phyloP scores from a whole-genome alignment of 2,888 invertebrate species.

The Atrina japonica region DNA sequence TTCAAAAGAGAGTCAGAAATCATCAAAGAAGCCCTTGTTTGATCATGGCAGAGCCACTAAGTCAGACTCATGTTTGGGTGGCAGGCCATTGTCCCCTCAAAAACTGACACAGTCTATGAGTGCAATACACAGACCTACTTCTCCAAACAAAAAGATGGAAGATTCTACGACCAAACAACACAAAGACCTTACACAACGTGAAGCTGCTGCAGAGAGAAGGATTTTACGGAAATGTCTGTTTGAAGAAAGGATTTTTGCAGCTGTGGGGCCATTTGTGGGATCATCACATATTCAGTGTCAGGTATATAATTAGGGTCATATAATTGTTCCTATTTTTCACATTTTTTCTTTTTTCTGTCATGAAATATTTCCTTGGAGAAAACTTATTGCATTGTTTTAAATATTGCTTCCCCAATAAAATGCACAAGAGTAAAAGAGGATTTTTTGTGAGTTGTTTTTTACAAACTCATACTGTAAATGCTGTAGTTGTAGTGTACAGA shows the following conservation, averaged over 20 bases:
- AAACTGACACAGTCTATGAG: slow-evolving; percentile 27
- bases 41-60: slow-evolving; percentile 10
- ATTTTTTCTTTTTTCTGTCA: too few relatives aligned
- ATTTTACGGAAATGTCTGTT: slow-evolving; percentile 60
- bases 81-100: slow-evolving; percentile 21
- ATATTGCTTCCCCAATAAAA: background rate
- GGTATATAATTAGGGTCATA: too few relatives aligned
- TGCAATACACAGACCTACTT: slow-evolving; percentile 24
- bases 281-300: slow-evolving; percentile 51
- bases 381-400: too few relatives aligned
- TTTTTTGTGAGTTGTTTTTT: background rate
- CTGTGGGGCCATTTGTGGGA: slow-evolving; percentile 51
- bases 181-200: slow-evolving; percentile 56
- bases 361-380: too few relatives aligned
- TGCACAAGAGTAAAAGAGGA: background rate
- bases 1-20: slow-evolving; percentile 41
- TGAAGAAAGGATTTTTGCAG: slow-evolving; percentile 53
- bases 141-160: slow-evolving; percentile 20
- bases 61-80: slow-evolving; percentile 16
- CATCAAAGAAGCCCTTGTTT: slow-evolving; percentile 33
- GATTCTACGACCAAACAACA: slow-evolving; percentile 19
- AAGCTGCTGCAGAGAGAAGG: slow-evolving; percentile 59
- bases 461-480: too few relatives aligned
- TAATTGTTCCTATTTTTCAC: too few relatives aligned
- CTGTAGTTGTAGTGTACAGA: too few relatives aligned